Evolutionary conservation across 2,797 vertebrate genomes (phyloP).

Genomic region (Oreochromis mossambicus): DNA sequence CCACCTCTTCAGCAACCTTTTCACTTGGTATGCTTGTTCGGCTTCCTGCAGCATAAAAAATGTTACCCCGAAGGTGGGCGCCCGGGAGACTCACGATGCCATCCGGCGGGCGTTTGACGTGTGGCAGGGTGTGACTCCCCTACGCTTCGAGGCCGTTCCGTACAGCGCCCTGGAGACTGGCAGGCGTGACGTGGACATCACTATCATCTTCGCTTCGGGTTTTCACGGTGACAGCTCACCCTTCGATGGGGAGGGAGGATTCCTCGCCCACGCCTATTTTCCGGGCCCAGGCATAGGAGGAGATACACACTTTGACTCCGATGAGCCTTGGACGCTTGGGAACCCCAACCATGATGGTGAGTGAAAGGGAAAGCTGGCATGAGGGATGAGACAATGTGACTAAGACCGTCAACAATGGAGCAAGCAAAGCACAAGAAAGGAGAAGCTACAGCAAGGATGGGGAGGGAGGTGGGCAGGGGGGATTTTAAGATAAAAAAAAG

Average conservation of each 20-base stretch:
- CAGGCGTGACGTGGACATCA: conserved; percentile 96
- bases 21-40: background rate
- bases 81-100: conserved; percentile 93
- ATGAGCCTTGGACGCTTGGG: conserved; percentile 97
- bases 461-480: background rate
- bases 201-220: conserved; percentile 98
- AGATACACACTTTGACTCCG: conserved; percentile 98
- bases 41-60: conserved; percentile 90
- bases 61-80: conserved; percentile 97
- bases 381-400: background rate
- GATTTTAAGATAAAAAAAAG: background rate
- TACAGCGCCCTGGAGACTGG: conserved; percentile 94
- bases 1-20: background rate
- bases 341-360: conserved; percentile 97
- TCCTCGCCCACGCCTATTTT: conserved; percentile 97
- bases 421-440: background rate
- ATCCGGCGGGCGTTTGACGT: conserved; percentile 98
- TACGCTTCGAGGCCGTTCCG: conserved; percentile 96
- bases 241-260: conserved; percentile 96
- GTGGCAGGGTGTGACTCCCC: conserved; percentile 98
- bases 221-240: conserved; percentile 99
- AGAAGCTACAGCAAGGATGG: background rate
- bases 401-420: background rate
- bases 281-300: conserved; percentile 97
- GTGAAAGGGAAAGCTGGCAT: conserved; percentile 23